These are phyloP conservation scores for Ciconia maguari DNA, from an alignment of 2,113 vertebrate species.

Conservation along the genomic window DNA sequence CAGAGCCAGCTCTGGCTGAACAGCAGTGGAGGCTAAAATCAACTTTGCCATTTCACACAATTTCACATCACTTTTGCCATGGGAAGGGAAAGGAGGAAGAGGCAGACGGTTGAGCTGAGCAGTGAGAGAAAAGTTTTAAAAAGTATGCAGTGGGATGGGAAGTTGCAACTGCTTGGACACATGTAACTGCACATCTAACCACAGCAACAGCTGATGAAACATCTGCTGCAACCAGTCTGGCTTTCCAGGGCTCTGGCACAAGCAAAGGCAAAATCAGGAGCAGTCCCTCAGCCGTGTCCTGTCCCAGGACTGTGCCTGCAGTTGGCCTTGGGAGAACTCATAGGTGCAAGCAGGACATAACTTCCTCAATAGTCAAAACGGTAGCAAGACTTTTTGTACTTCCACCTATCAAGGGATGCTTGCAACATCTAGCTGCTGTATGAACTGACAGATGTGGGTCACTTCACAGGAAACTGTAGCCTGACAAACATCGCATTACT, in stretches of 20 bases:
- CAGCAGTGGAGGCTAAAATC: background rate
- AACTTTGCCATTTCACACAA: background rate
- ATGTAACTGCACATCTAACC: background rate
- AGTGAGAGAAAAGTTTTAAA: background rate
- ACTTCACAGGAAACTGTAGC: background rate
- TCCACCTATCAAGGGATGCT: background rate
- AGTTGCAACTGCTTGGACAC: background rate
- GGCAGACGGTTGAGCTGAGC: background rate
- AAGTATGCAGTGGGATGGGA: background rate
- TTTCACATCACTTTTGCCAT: background rate
- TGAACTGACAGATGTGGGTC: background rate
- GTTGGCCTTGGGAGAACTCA: background rate
- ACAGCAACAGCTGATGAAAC: background rate
- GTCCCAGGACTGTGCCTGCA: background rate
- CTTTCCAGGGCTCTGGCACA: background rate
- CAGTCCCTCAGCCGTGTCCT: rapidly evolving
- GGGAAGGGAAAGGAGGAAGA: background rate
- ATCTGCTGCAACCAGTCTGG: background rate
- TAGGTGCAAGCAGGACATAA: background rate
- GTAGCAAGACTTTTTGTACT: background rate
- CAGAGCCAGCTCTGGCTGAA: background rate
- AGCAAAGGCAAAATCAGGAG: background rate
- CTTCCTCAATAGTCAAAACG: background rate
- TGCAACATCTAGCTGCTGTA: background rate
- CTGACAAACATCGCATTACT: background rate